Evolutionary conservation across 1,140 invertebrate genomes (phyloP).

Genomic region (Leucophenga varia): DNA sequence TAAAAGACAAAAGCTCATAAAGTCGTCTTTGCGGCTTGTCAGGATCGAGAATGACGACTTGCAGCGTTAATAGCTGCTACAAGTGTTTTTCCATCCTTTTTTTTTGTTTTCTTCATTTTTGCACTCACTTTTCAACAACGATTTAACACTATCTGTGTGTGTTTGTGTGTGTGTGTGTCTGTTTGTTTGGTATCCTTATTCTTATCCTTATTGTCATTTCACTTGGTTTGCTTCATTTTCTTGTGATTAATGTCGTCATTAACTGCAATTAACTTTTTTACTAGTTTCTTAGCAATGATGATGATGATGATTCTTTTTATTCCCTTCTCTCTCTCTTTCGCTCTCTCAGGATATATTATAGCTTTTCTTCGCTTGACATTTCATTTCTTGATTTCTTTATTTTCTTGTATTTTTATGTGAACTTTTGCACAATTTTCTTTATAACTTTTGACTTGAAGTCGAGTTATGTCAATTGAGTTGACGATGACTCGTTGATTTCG

Average conservation of each 20-base stretch:
- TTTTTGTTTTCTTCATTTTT: background rate
- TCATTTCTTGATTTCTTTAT: no score
- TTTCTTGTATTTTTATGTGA: slow-evolving; percentile 42
- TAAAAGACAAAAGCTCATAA: no score
- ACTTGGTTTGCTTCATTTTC: slow-evolving; percentile 45
- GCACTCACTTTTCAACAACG: slow-evolving; percentile 13
- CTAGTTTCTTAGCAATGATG: slow-evolving; percentile 33
- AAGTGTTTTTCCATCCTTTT: slow-evolving; percentile 11
- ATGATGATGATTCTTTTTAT: no score
- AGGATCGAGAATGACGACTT: slow-evolving; percentile 29
- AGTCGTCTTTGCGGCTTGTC: no score
- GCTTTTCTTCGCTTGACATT: no score
- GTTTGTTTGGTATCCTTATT: background rate
- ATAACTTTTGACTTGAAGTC: slow-evolving; percentile 44
- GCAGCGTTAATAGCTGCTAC: slow-evolving; percentile 47
- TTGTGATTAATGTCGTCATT: slow-evolving; percentile 55
- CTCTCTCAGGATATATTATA: no score
- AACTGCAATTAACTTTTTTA: slow-evolving; percentile 54
- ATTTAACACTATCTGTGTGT: slow-evolving; percentile 8
- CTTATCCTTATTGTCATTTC: slow-evolving; percentile 50
- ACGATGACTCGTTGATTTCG: no score
- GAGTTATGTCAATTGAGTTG: slow-evolving; percentile 39
- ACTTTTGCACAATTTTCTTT: slow-evolving; percentile 19
- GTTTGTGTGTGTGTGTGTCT: background rate
- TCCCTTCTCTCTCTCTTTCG: no score